A percentile compares a stretch with the other conserved stretches of the same genome.
Conservation (phyloP, 2,888 invertebrate genomes). For the Rotaria macrura region DNA sequence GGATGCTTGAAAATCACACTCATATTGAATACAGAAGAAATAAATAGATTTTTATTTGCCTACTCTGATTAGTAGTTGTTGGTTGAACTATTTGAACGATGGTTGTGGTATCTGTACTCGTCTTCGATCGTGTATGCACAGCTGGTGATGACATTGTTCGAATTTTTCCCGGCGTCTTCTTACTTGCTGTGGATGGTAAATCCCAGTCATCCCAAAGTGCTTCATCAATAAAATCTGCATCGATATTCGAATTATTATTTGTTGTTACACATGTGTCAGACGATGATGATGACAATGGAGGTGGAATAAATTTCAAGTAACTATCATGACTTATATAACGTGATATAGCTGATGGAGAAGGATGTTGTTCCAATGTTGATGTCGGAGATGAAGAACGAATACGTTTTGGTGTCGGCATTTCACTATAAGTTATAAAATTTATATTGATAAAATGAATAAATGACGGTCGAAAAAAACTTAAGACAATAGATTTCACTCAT, state of each 20-base stretch:
- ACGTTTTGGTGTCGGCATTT: neutral
- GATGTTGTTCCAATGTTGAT: neutral
- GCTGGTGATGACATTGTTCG: slow-evolving; percentile 20
- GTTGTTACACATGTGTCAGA: neutral
- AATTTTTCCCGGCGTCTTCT: neutral
- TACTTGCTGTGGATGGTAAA: neutral
- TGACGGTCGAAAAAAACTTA: no score
- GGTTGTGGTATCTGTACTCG: neutral
- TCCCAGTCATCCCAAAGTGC: neutral
- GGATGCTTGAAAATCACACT: neutral
- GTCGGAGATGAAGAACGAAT: slow-evolving; percentile 13
- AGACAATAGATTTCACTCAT: no score
- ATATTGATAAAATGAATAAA: no score
- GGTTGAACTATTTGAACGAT: neutral
- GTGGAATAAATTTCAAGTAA: neutral
- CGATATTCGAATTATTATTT: neutral
- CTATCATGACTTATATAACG: slow-evolving; percentile 20
- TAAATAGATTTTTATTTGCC: no score
- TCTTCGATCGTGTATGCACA: neutral
- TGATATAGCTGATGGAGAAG: neutral
- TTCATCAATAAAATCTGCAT: neutral
- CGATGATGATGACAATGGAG: neutral
- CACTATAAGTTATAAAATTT: neutral
- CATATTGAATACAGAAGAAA: neutral
- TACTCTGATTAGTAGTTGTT: neutral